Conservation (phyloP, 2,113 vertebrate species). For the Neodon shergylaensis region DNA sequence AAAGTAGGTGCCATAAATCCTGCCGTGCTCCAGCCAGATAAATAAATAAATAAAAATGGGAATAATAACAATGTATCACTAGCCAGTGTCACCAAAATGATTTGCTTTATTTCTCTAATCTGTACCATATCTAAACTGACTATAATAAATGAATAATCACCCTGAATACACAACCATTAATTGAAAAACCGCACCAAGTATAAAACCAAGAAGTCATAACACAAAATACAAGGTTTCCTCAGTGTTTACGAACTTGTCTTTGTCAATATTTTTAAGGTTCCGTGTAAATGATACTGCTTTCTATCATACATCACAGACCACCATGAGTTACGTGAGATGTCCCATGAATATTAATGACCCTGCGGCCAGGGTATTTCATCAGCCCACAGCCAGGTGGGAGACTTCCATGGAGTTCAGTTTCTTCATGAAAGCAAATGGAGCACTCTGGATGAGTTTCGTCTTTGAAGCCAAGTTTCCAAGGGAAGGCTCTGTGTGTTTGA, state of each 20-base stretch:
- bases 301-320: conserved; percentile 86
- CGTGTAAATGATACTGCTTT: conserved; percentile 89
- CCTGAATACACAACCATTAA: conserved; percentile 87
- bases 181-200: conserved; percentile 89
- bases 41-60: conserved; percentile 82
- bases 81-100: conserved; percentile 89
- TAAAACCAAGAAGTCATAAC: conserved; percentile 91
- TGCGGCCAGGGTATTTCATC: conserved; percentile 85
- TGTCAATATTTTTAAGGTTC: conserved; percentile 90
- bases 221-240: conserved; percentile 89
- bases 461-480: conserved; percentile 74
- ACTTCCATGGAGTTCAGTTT: conserved; percentile 83
- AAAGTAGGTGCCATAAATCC: conserved; percentile 87
- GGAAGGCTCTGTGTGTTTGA: conserved; percentile 7
- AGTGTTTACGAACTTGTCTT: conserved; percentile 91
- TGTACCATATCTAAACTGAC: conserved; percentile 90
- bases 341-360: conserved; percentile 88
- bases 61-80: conserved; percentile 89
- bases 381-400: conserved; percentile 84
- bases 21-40: conserved; percentile 80
- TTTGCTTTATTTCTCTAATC: conserved; percentile 91
- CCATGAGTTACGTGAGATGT: conserved; percentile 88
- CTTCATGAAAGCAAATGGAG: conserved; percentile 73
- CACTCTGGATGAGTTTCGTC: conserved; percentile 72
- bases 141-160: conserved; percentile 92